Evolutionary conservation across 1,140 invertebrate species (phyloP), one percentile per base, ranked within the genome.

Genomic region (Orchesella cincta): DNA sequence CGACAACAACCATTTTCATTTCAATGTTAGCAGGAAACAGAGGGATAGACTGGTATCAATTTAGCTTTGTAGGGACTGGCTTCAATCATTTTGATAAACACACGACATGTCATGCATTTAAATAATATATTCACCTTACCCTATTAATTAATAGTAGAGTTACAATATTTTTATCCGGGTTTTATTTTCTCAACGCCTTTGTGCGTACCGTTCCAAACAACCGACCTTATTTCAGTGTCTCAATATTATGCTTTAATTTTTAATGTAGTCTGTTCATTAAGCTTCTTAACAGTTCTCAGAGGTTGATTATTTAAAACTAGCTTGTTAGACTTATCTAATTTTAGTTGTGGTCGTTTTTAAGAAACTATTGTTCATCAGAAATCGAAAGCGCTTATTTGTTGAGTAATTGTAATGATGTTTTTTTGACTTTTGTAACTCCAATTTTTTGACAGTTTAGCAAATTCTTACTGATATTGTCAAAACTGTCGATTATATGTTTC

Each of bases 211-310:
- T 33, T 31, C n/a, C 31, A 67, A 67, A 67, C 26, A 67, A 67
- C 62, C 62, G 62, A 67, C 62, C 62, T 67, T 67, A 67, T 67
- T 67, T 67, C 62, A 14, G 31, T 67, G 62, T 67, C 62, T 67
- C 62, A 67, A 18, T 31, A 33, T 67, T n/a, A 33, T 46, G 39
- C 39, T 46, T 46, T 46, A 46, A 20, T 46, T 46, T 46, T 46
- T 46, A 12, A 46, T 12, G 39, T 46, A 46, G 39, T 46, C 20
- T 57, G 23, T 57, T 46, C 39, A 46, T 5, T 8, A 8, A 8
- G 5, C 18, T 46, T 46, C 18, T 46, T 18, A 46, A 46, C 39
- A 46, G 39, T 18, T 46, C 39, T 46, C 39, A 57, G 54, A 57
- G 26, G n/a, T n/a, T n/a, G n/a, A n/a, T n/a, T n/a, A n/a, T n/a